phyloP scores from a whole-genome alignment of 2,797 vertebrate genomes.

The Clarias platycephalus region DNA sequence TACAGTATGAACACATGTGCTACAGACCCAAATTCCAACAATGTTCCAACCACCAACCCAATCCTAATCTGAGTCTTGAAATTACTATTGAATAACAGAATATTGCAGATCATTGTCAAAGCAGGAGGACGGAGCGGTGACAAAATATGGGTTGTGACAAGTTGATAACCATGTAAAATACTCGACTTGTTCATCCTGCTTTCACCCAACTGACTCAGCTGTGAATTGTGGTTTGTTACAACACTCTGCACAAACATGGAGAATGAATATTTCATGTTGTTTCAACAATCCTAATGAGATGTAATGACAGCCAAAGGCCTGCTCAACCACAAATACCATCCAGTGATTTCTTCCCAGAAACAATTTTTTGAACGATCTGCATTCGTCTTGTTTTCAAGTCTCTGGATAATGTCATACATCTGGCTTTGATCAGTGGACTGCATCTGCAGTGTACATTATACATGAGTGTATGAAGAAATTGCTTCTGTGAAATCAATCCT shows the following conservation, averaged over 20 bases:
- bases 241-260: neutral
- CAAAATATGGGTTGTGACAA: neutral
- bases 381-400: neutral
- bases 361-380: neutral
- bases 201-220: neutral
- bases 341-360: neutral
- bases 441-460: neutral
- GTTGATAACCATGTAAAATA: neutral
- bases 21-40: neutral
- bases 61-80: neutral
- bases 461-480: neutral
- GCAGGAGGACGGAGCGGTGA: neutral
- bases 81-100: neutral
- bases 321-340: neutral
- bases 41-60: neutral
- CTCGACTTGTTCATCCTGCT: neutral
- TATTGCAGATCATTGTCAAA: neutral
- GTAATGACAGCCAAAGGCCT: neutral
- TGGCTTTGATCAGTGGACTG: neutral
- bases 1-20: neutral
- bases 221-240: neutral
- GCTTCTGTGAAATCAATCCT: neutral
- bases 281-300: neutral
- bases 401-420: conserved; percentile 1
- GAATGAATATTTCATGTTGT: neutral